Percentiles rank a stretch among this genome's conserved stretches.
These are phyloP conservation scores for Spicauda simplicius DNA, from an alignment of 2,888 invertebrate species.

Conservation along the genomic window DNA sequence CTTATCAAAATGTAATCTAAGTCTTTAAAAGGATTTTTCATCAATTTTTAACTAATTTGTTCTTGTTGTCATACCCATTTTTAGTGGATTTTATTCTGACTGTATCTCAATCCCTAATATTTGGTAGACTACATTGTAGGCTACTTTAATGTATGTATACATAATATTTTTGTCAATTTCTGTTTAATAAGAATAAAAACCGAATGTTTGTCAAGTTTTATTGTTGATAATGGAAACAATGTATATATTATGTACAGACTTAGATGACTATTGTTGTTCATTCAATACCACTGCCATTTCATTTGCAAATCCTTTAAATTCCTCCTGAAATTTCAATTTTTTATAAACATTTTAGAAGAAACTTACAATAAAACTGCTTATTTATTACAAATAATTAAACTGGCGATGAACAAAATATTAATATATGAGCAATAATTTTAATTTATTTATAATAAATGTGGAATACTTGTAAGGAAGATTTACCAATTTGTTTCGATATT, in stretches of 20 bases:
- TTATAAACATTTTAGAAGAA: background rate
- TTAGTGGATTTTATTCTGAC: no score
- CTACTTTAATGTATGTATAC: no score
- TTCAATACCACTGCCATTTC: slow-evolving; percentile 48
- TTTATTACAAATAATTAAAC: no score
- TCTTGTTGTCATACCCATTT: no score
- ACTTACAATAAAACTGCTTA: background rate
- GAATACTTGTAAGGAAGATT: slow-evolving; percentile 46
- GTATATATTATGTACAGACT: background rate
- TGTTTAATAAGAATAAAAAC: background rate
- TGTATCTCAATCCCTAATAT: no score
- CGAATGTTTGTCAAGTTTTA: background rate
- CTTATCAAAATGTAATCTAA: no score
- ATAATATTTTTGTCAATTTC: no score
- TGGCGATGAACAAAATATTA: no score
- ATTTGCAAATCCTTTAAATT: slow-evolving; percentile 53
- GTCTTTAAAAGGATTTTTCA: no score
- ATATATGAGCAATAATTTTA: background rate
- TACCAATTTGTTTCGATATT: slow-evolving; percentile 67
- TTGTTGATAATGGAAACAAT: background rate
- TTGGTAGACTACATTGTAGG: no score
- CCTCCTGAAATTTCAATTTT: slow-evolving; percentile 51
- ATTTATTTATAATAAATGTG: slow-evolving; percentile 12
- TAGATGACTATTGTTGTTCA: slow-evolving; percentile 39
- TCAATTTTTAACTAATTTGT: no score